Conservation (phyloP, 2,888 invertebrate species). For the Dione vanillae region DNA sequence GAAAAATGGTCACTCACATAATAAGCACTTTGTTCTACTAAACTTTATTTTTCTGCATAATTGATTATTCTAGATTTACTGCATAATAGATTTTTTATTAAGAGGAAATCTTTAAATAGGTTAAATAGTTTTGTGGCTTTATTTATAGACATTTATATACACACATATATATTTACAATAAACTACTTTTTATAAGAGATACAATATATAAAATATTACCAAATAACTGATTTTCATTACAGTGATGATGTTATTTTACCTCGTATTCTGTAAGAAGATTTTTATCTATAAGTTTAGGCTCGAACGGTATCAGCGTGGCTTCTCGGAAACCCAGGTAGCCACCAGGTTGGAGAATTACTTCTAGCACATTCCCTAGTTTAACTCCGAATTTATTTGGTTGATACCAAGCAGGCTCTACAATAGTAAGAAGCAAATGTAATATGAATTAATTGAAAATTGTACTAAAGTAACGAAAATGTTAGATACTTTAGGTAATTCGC, state of each 20-base stretch:
- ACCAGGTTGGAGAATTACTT: conserved; percentile 84
- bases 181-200: too few species aligned
- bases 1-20: not conserved
- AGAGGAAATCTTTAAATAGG: too few species aligned
- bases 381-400: conserved; percentile 93
- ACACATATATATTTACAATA: too few species aligned
- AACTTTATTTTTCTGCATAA: not conserved
- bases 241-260: conserved; percentile 74
- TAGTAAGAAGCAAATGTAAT: conserved; percentile 17
- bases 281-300: conserved; percentile 92
- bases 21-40: not conserved
- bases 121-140: too few species aligned
- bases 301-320: conserved; percentile 94
- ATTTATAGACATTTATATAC: too few species aligned
- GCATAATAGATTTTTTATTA: too few species aligned
- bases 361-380: conserved; percentile 92
- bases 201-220: too few species aligned
- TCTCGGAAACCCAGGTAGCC: conserved; percentile 90
- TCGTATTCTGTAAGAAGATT: conserved; percentile 90
- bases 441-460: not conserved
- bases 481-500: too few species aligned
- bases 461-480: not conserved
- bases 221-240: not conserved
- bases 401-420: conserved; percentile 94
- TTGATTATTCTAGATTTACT: too few species aligned